Evolutionary conservation across 1,140 invertebrate species (phyloP).

Genomic region (Cepaea nemoralis): DNA sequence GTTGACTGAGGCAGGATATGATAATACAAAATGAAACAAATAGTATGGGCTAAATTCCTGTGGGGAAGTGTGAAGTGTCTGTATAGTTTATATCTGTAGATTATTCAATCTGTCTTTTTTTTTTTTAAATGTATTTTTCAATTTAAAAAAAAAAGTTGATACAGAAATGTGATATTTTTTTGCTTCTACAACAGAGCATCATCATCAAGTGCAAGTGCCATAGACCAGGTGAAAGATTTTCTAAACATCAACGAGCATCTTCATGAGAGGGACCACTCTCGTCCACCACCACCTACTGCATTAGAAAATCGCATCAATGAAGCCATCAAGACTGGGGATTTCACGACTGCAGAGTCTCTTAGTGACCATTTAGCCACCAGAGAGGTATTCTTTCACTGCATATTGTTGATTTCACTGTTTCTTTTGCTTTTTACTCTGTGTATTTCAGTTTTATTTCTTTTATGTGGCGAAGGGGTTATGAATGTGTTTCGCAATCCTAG

Average conservation of each 20-base stretch:
- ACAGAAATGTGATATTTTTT: too few species aligned
- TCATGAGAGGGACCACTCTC: conserved; percentile 48
- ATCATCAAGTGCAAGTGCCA: conserved; percentile 29
- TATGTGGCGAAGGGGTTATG: too few species aligned
- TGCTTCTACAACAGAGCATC: too few species aligned
- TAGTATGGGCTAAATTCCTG: too few species aligned
- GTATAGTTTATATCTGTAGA: too few species aligned
- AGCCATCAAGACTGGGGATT: conserved; percentile 52
- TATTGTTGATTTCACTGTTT: not conserved
- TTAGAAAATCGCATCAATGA: conserved; percentile 57
- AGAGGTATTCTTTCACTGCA: conserved; percentile 49
- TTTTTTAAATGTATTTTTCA: too few species aligned
- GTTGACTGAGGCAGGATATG: too few species aligned
- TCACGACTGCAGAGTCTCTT: conserved; percentile 54
- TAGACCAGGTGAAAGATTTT: conserved; percentile 52
- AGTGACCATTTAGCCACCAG: conserved; percentile 62
- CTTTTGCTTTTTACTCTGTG: not conserved
- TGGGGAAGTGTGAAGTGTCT: too few species aligned
- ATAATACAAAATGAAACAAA: too few species aligned
- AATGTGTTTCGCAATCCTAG: too few species aligned
- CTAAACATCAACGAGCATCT: conserved; percentile 58
- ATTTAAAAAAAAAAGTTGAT: too few species aligned
- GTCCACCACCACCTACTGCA: conserved; percentile 51
- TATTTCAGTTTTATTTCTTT: not conserved
- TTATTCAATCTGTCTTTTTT: too few species aligned